Percentiles rank a stretch among this genome's conserved stretches.
Evolutionary conservation across 2,797 vertebrate genomes (phyloP).

Genomic region (Sarcoramphus papa): DNA sequence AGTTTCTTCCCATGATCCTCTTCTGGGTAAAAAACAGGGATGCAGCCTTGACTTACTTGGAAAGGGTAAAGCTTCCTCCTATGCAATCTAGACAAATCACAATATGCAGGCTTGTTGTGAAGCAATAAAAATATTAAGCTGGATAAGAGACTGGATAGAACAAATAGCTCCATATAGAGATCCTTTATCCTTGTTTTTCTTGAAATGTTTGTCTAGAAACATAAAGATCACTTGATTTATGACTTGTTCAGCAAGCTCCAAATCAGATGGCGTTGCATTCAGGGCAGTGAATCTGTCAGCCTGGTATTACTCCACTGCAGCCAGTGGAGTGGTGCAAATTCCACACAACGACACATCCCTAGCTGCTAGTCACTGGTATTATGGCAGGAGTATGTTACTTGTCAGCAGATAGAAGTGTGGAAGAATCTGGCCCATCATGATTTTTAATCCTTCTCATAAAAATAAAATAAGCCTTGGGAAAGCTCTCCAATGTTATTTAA

Average conservation of each 20-base stretch:
- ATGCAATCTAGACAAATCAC: not conserved
- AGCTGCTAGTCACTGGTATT: not conserved
- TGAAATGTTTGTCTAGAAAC: conserved; percentile 46
- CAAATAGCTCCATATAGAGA: conserved; percentile 13
- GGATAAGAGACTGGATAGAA: not conserved
- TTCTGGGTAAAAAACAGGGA: not conserved
- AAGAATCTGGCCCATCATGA: conserved; percentile 16
- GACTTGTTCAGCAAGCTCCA: conserved; percentile 17
- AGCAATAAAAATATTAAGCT: conserved; percentile 36
- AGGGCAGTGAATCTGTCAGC: conserved; percentile 49
- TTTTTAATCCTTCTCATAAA: conserved; percentile 57
- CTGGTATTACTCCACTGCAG: not conserved
- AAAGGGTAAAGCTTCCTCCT: conserved; percentile 11
- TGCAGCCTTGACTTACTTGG: not conserved
- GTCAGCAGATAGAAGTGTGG: conserved; percentile 3
- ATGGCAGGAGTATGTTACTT: not conserved
- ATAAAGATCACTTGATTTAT: conserved; percentile 27
- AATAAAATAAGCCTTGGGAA: conserved; percentile 45
- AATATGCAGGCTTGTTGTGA: not conserved
- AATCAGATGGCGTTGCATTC: conserved; percentile 16
- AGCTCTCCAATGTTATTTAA: conserved; percentile 29
- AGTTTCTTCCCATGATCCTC: not conserved
- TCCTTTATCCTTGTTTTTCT: conserved; percentile 37
- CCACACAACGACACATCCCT: not conserved
- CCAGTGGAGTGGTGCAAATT: not conserved